Base-by-base conservation (phyloP, 2,113 vertebrate species). In the Strix uralensis region DNA sequence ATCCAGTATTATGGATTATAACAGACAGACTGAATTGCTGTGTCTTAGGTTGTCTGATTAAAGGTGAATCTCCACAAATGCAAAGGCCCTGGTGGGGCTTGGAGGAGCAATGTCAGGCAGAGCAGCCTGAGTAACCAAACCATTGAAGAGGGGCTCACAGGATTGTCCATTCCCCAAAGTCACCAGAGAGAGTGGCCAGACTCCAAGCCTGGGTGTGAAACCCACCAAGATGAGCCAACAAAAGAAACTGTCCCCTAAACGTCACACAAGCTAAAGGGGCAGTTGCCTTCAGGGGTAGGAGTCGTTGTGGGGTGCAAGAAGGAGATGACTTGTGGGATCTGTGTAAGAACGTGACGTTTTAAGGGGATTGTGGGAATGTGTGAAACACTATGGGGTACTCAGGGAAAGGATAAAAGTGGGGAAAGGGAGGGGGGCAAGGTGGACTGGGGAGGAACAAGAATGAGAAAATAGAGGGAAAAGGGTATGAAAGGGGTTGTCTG, bases 161-260 rank as follows among this genome's bases (percentile, higher is more conserved):
- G 17, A 21, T 36, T 0, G 0, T 27, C 15, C 11, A 1, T 55
- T 51, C 30, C 13, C 44, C 0, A 1, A n/a, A 46, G 36, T 20
- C 8, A 30, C 32, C 34, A 23, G 18, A 40, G 29, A 42, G 29
- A 42, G 16, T 1, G 11, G 27, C 20, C 46, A 66, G 34, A 78
- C 15, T 5, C 9, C 0, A 1, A 55, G 23, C 11, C 46, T 2
- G 1, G 11, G 8, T 26, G 7, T n/a, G 42, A 74, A 79, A 78
- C 16, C 17, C 2, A 1, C 21, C 57, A 52, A n/a, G 36, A 57
- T 15, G 16, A 49, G 18, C 7, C 46, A 80, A 34, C 1, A 8
- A 26, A 55, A 69, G 54, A 38, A 93, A 44, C 16, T 46, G 20
- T 46, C 11, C 23, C 21, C 27, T 0, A 0, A 29, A 51, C 0